Evolutionary conservation across 2,113 vertebrate species (phyloP), one percentile per base, ranked within the genome.

Genomic region (Esox niger): DNA sequence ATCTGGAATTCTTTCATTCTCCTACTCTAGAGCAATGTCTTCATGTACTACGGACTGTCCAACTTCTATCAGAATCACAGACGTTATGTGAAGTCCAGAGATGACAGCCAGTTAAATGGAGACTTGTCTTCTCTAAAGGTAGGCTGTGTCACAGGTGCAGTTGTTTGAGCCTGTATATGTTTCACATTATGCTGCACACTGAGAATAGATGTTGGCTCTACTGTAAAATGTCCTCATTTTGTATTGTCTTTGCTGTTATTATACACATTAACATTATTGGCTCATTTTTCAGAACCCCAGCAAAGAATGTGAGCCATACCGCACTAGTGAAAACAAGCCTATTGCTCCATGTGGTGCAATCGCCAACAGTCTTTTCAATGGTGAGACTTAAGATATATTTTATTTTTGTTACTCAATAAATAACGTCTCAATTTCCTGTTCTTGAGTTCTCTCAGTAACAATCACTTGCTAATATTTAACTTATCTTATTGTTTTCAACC

Each of bases 1-100:
- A 17, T 38, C 8, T 73, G 25, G 65, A 62, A 15, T 62, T 61
- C 25, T 57, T 31, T 60, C 27, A 21, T 25, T 4, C 52, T 49
- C 68, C 46, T 73, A 55, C 57, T 86, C 27, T 80, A 99, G 97
- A 95, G 93, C 79, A 95, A 96, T 64, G 96, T 99, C 5, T 99
- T 95, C 70, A 98, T 99, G 97, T 99, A 99, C 87, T 99, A 99
- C 0, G 97, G 96, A 75, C 86, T 99, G 46, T 98, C 97, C 74
- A 99, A 98, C 94, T 99, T 99, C 87, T 99, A 99, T 81, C 97
- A 99, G 86, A 99, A 99, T 84, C 97, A 99, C 81, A 93, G 97
- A 56, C 95, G 96, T 29, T 99, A 99, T 0, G 96, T 98, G 71
- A 99, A 99, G 66, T 99, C 97, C 70, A 93, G 96, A 78, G 97